Conservation (phyloP, 2,797 vertebrate species). For the Neoniphon sammara region DNA sequence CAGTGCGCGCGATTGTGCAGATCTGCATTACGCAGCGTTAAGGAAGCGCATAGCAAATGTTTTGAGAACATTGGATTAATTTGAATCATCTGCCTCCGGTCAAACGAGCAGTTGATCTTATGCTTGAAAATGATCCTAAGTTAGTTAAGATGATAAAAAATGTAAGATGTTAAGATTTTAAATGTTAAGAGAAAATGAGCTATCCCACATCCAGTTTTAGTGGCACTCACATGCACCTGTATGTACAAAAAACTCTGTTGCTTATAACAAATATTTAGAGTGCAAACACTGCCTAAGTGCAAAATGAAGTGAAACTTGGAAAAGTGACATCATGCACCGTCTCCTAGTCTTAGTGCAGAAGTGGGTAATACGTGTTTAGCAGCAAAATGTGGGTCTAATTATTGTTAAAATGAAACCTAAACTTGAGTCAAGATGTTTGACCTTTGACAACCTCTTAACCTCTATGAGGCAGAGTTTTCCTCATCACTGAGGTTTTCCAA, state of each 20-base stretch:
- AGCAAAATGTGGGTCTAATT: too few relatives aligned
- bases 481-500: too few relatives aligned
- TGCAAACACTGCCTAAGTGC: too few relatives aligned
- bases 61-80: slow-evolving; percentile 52
- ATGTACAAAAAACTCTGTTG: background rate
- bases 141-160: too few relatives aligned
- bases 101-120: slow-evolving; percentile 21
- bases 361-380: background rate
- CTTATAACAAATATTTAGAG: background rate
- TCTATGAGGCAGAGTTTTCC: too few relatives aligned
- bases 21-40: background rate
- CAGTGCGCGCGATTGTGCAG: background rate
- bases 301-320: too few relatives aligned
- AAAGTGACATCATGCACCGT: too few relatives aligned
- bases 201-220: background rate
- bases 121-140: background rate
- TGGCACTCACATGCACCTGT: background rate
- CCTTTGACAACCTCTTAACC: too few relatives aligned
- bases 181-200: background rate
- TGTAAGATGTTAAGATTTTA: background rate
- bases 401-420: too few relatives aligned
- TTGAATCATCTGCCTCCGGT: slow-evolving; percentile 1
- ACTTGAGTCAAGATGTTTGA: too few relatives aligned
- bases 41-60: slow-evolving; percentile 29
- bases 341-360: background rate